Conservation (phyloP, 2,888 invertebrate genomes). For the Parnassius apollo region DNA sequence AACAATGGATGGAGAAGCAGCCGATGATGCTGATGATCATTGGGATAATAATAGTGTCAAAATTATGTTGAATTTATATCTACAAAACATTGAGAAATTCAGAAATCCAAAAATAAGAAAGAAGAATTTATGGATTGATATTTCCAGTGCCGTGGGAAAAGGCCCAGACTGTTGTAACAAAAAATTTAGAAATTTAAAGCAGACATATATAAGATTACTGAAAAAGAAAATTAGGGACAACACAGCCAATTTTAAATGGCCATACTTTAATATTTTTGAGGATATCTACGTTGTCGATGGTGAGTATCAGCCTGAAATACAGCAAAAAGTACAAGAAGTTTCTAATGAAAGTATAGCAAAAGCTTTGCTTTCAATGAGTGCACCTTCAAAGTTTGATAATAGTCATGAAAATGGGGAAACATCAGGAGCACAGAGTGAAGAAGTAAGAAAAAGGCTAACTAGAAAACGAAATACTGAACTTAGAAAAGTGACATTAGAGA, state of each 20-base stretch:
- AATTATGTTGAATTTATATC: slow-evolving; percentile 57
- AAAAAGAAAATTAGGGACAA: slow-evolving; percentile 62
- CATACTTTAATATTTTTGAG: slow-evolving; percentile 69
- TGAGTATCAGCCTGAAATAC: slow-evolving; percentile 66
- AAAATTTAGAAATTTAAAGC: slow-evolving; percentile 72
- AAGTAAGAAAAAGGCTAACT: slow-evolving; percentile 50
- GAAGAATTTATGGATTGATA: slow-evolving; percentile 70
- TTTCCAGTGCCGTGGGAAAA: slow-evolving; percentile 59
- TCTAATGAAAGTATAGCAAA: slow-evolving; percentile 60
- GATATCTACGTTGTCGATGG: slow-evolving; percentile 66
- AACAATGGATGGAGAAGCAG: slow-evolving; percentile 50
- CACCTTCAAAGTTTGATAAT: slow-evolving; percentile 46
- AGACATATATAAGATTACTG: slow-evolving; percentile 65
- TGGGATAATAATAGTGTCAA: slow-evolving; percentile 64
- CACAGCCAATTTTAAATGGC: slow-evolving; percentile 63
- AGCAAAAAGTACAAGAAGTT: slow-evolving; percentile 61
- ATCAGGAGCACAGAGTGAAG: slow-evolving; percentile 51
- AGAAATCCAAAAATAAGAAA: slow-evolving; percentile 71
- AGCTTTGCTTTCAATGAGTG: slow-evolving; percentile 56
- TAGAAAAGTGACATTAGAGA: slow-evolving; percentile 63
- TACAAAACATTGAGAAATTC: slow-evolving; percentile 66
- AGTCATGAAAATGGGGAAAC: slow-evolving; percentile 48
- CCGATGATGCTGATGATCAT: slow-evolving; percentile 64
- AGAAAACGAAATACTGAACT: slow-evolving; percentile 62
- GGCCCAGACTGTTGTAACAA: slow-evolving; percentile 69